These are phyloP conservation scores for Orientallactaga sibirica DNA, from an alignment of 2,797 vertebrate genomes.

Conservation along the genomic window DNA sequence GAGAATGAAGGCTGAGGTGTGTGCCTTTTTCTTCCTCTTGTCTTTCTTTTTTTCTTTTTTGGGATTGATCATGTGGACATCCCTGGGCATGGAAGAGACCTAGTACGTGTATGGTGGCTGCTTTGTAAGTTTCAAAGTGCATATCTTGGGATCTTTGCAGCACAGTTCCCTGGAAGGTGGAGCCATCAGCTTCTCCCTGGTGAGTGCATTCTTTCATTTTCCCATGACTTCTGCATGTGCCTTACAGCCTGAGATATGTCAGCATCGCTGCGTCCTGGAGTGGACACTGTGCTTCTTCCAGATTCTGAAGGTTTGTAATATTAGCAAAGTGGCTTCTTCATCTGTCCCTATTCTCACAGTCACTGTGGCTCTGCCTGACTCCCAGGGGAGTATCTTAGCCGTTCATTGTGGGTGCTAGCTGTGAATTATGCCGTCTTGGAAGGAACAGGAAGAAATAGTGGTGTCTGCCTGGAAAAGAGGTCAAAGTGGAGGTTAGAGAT, in stretches of 20 bases:
- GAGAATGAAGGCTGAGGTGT: slow-evolving; percentile 82
- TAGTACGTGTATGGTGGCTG: slow-evolving; percentile 84
- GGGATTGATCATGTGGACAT: slow-evolving; percentile 84
- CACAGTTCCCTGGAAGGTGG: slow-evolving; percentile 26
- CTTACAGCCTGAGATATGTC: background rate
- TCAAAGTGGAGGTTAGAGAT: slow-evolving; percentile 45
- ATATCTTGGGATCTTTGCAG: background rate
- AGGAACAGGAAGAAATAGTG: background rate
- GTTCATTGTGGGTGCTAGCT: background rate
- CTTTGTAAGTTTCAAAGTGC: slow-evolving; percentile 40
- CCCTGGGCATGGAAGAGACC: slow-evolving; percentile 84
- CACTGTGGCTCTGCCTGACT: background rate
- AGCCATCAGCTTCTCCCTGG: slow-evolving; percentile 49
- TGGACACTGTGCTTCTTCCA: background rate
- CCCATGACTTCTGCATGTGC: slow-evolving; percentile 5
- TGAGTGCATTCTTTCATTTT: slow-evolving; percentile 77
- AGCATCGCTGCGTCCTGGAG: background rate
- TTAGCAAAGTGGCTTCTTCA: background rate
- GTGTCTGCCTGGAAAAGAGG: slow-evolving; percentile 35
- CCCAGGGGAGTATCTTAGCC: background rate
- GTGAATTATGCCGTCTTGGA: background rate
- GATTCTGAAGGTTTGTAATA: background rate
- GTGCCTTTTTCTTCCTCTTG: slow-evolving; percentile 23
- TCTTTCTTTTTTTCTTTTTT: slow-evolving; percentile 59
- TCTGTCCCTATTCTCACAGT: background rate